These are phyloP conservation scores for Camelus bactrianus DNA, from an alignment of 2,113 vertebrate species.

Conservation along the genomic window DNA sequence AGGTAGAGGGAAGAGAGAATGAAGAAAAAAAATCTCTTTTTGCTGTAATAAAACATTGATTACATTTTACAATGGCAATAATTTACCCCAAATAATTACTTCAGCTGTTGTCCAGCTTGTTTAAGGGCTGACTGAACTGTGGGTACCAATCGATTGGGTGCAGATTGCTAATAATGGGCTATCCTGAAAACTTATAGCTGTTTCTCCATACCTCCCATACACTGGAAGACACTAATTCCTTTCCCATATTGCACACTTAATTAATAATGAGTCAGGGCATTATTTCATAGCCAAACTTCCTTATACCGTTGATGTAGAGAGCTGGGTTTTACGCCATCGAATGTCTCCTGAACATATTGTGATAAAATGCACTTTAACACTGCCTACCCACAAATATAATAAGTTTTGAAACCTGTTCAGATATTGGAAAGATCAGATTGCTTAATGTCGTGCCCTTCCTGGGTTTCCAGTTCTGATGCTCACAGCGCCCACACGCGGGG, in stretches of 20 bases:
- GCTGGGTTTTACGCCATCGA: not conserved
- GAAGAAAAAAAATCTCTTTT: conserved; percentile 2
- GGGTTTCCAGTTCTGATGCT: not conserved
- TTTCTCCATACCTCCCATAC: conserved; percentile 46
- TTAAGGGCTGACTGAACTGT: conserved; percentile 64
- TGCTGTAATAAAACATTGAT: conserved; percentile 63
- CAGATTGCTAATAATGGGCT: conserved; percentile 68
- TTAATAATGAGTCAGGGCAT: conserved; percentile 73
- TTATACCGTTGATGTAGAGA: not conserved
- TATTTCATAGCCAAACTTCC: conserved; percentile 73
- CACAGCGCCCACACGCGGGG: fast-evolving
- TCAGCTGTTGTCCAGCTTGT: conserved; percentile 65
- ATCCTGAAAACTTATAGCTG: conserved; percentile 69
- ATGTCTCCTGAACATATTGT: not conserved
- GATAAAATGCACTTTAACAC: not conserved
- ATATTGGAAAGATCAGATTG: not conserved
- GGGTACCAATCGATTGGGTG: conserved; percentile 58
- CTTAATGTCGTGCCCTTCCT: not conserved
- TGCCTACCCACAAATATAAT: not conserved
- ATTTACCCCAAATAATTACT: conserved; percentile 76
- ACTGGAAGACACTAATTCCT: conserved; percentile 70
- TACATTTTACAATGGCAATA: conserved; percentile 68
- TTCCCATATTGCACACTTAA: conserved; percentile 72
- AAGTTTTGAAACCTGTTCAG: not conserved
- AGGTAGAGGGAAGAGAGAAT: conserved; percentile 16